Percentiles rank a stretch among this genome's conserved stretches.
These are phyloP conservation scores for Myotis planiceps DNA, from an alignment of 2,797 vertebrate species.

Conservation along the genomic window DNA sequence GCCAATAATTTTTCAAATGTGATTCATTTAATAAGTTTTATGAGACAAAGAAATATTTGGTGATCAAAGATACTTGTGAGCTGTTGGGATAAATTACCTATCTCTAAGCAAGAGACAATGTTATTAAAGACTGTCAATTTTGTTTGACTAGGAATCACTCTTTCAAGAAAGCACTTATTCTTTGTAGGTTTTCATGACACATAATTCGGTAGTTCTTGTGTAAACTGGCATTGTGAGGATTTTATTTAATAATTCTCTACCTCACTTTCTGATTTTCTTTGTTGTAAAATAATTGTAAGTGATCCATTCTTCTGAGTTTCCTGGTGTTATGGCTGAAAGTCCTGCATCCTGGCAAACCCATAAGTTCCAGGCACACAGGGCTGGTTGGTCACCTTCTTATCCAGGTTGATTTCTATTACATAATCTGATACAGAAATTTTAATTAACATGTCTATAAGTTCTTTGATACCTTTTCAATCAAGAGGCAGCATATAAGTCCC, in stretches of 20 bases:
- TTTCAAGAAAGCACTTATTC: background rate
- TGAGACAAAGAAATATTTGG: background rate
- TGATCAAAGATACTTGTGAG: background rate
- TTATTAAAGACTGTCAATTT: background rate
- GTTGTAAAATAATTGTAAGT: background rate
- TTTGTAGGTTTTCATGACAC: background rate
- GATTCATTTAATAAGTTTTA: background rate
- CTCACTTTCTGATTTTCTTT: background rate
- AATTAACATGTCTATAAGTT: background rate
- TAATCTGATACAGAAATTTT: background rate
- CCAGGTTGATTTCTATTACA: background rate
- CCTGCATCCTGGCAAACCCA: background rate
- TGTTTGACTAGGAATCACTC: background rate
- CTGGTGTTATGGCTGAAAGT: background rate
- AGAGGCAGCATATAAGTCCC: background rate
- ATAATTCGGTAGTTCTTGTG: background rate
- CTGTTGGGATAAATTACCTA: background rate
- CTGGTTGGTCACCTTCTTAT: background rate
- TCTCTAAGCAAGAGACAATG: background rate
- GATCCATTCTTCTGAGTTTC: background rate
- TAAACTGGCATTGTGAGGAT: background rate
- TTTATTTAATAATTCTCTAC: background rate
- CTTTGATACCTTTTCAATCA: background rate
- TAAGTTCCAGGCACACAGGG: background rate
- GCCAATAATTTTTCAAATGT: slow-evolving; percentile 7